Base-by-base conservation (phyloP, 1,140 invertebrate genomes). In the Sesamia nonagrioides region DNA sequence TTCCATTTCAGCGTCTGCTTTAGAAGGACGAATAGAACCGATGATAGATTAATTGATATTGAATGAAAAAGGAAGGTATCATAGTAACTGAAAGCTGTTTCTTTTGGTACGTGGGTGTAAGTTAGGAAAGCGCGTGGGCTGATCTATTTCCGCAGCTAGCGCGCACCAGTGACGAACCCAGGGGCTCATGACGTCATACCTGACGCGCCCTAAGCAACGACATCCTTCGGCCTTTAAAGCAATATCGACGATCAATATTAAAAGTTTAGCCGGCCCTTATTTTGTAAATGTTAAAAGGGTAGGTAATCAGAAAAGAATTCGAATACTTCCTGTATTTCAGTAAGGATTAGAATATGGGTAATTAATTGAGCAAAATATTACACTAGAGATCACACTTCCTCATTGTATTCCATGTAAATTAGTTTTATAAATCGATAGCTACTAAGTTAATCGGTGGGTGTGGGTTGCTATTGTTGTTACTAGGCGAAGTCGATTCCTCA, bases 91-190 rank as follows among this genome's bases (percentile, higher is more conserved):
- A 33, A 71, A 71, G 68, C 82, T 83, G 84, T 80, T 80, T 75
- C 42, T 54, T 45, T 61, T 21, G 72, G 45, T 40, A 80, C 60
- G 81, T 86, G 77, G 85, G 84, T 63, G 84, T 82, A 69, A 45
- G 73, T 85, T 82, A 84, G 82, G 86, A 82, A 75, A 76, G 80
- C 73, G 82, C 85, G 84, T 89, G 83, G 85, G 83, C 42, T 69
- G 85, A 63, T 81, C 80, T 87, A 87, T 84, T 86, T 87, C 45
- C 77, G 77, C 77, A 79, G 76, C 73, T 68, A 77, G 52, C 77
- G 27, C 45, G 52, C 50, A 60, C 42, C 72, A 58, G 17, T 82
- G 78, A 48, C 77, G 77, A 78, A 80, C 68, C 78, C 75, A 73
- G 63, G 50, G 72, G 56, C 63, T 76, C 33, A 61, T 86, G 82